phyloP scores from a whole-genome alignment of 2,797 vertebrate species.

The Calcarius lapponicus region DNA sequence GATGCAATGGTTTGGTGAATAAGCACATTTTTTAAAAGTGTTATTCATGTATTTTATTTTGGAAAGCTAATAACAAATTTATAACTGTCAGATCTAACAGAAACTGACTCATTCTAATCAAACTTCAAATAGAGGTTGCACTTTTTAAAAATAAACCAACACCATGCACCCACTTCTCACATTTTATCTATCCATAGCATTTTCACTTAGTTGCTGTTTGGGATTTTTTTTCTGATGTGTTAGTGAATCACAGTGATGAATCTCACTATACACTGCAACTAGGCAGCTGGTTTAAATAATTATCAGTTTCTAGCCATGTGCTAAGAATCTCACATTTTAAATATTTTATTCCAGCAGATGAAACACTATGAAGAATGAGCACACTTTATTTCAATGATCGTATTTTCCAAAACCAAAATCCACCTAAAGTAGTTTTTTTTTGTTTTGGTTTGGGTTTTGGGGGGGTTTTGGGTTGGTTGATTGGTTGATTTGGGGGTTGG shows the following conservation, averaged over 20 bases:
- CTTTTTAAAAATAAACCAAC: not conserved
- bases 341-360: not conserved
- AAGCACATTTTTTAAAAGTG: not conserved
- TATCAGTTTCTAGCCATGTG: not conserved
- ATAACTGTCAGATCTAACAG: not conserved
- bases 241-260: not conserved
- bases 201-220: not conserved
- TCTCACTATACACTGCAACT: not conserved
- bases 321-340: not conserved
- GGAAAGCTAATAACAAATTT: not conserved
- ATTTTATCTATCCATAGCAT: not conserved
- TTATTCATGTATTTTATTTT: not conserved
- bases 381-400: not conserved
- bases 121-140: not conserved
- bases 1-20: not conserved
- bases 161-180: not conserved
- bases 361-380: not conserved
- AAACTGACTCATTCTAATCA: not conserved
- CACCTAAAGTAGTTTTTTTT: not conserved
- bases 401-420: not conserved
- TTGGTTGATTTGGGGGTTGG: not conserved
- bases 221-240: not conserved
- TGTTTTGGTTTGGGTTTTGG: not conserved
- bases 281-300: conserved; percentile 12
- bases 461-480: not conserved